These are phyloP conservation scores for Drosophila koepferae DNA, from an alignment of 2,888 invertebrate genomes.

Conservation along the genomic window DNA sequence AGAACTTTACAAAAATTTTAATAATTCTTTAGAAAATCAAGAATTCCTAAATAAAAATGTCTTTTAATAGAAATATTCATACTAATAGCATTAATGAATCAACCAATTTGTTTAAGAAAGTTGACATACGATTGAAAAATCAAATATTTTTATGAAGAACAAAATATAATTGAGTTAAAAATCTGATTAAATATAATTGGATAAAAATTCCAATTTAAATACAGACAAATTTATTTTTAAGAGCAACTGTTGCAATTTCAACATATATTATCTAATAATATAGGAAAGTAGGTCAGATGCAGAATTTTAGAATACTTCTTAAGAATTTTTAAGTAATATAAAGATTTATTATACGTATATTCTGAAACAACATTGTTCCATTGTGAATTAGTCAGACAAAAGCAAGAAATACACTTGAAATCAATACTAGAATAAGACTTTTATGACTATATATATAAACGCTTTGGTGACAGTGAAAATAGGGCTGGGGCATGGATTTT, in stretches of 20 bases:
- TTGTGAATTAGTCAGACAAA: constrained; percentile 15
- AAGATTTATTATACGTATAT: constrained; percentile 4
- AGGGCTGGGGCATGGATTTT: constrained; percentile 19
- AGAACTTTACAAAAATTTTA: not conserved
- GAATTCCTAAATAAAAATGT: not conserved
- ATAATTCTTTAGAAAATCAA: not conserved
- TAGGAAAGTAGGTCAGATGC: constrained; percentile 30
- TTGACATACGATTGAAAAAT: not conserved
- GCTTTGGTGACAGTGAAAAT: constrained; percentile 46
- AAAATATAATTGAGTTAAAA: not conserved
- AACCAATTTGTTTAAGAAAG: too few relatives aligned
- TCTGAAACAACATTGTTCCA: constrained; percentile 14
- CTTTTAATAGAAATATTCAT: not conserved
- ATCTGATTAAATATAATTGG: not conserved
- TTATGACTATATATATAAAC: constrained; percentile 24
- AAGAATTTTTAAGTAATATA: constrained; percentile 17
- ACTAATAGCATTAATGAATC: not conserved
- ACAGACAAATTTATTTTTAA: not conserved
- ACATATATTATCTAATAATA: constrained; percentile 4
- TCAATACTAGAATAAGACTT: constrained; percentile 45
- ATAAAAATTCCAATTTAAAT: not conserved
- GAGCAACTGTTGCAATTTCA: not conserved
- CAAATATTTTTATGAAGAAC: not conserved
- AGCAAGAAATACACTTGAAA: constrained; percentile 63
- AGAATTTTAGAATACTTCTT: constrained; percentile 30